Evolutionary conservation across 2,888 invertebrate genomes (phyloP), one percentile per base, ranked within the genome.

Genomic region (Acleris holmiana): DNA sequence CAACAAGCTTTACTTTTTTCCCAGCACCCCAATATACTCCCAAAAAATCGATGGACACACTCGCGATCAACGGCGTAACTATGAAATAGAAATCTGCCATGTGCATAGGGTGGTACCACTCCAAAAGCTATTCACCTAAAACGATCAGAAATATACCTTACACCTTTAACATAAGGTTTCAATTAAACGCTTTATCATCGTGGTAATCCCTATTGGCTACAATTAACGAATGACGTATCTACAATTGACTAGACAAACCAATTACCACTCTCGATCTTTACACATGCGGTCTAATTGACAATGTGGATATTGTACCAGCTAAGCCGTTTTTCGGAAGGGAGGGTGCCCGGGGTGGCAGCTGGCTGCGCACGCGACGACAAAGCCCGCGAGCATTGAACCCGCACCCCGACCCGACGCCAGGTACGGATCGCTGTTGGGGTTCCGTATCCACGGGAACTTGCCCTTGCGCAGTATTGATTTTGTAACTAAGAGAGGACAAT

Each of bases 381-480:
- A 87, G 78, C 80, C 74, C 71, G 77, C 89, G 91, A 89, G 82
- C 91, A 88, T 87, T 91, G 91, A 92, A 90, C 91, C 80, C 89
- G 80, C 79, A 80, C 82, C 87, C 87, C 50, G 53, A n/a, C 29
- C 29, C 46, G 63, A 65, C 66, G 72, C 77, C 80, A 81, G 80
- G 82, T 81, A 80, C n/a, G 35, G 44, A 44, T 44, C 44, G n/a
- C 77, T 78, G 69, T 67, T 67, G 8, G 25, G 15, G 49, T 61
- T 49, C 51, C 47, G 55, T 49, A 35, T 19, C 29, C 46, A 35
- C 35, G 35, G 35, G 35, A 13, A 35, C 35, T 35, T 35, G 44
- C 44, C 44, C 17, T 44, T 44, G 44, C 44, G 18, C 18, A 47
- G 1, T 47, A 17, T 47, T 47, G 10, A 17, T 47, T 19, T 19